Percentiles rank a stretch among this genome's conserved stretches.
These are phyloP conservation scores for Isoperla grammatica DNA, from an alignment of 2,888 invertebrate genomes.

Conservation along the genomic window DNA sequence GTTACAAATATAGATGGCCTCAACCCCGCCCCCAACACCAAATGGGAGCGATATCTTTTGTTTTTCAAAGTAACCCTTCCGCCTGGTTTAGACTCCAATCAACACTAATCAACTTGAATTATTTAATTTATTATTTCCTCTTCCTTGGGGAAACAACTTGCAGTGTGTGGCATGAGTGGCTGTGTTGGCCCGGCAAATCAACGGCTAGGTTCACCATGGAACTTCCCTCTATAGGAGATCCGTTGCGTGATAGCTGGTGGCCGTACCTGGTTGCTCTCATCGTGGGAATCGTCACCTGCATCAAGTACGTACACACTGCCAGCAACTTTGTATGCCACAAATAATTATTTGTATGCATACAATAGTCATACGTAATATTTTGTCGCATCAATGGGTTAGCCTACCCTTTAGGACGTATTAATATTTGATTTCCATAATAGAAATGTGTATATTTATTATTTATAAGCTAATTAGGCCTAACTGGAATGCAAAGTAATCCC, in stretches of 20 bases:
- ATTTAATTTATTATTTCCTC: conserved; percentile 15
- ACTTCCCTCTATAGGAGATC: conserved; percentile 10
- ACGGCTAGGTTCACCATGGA: not conserved
- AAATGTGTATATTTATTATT: too few relatives aligned
- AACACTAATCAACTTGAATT: conserved; percentile 16
- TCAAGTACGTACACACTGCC: conserved; percentile 44
- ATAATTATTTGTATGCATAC: too few relatives aligned
- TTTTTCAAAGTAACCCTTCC: not conserved
- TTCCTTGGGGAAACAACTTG: not conserved
- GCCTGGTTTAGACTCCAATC: conserved; percentile 20
- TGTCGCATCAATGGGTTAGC: too few relatives aligned
- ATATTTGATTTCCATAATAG: too few relatives aligned
- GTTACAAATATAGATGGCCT: too few relatives aligned
- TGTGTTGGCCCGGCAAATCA: not conserved
- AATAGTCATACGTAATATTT: not conserved
- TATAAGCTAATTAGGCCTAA: too few relatives aligned
- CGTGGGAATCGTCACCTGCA: conserved; percentile 47
- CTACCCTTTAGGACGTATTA: too few relatives aligned
- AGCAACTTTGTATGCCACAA: too few relatives aligned
- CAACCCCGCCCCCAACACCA: too few relatives aligned
- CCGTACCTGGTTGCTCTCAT: conserved; percentile 48
- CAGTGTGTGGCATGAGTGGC: not conserved
- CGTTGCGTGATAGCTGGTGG: conserved; percentile 46
- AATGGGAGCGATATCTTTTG: too few relatives aligned
- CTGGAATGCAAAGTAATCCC: too few relatives aligned